phyloP scores from a whole-genome alignment of 1,140 invertebrate genomes.

The Acromyrmex charruanus region DNA sequence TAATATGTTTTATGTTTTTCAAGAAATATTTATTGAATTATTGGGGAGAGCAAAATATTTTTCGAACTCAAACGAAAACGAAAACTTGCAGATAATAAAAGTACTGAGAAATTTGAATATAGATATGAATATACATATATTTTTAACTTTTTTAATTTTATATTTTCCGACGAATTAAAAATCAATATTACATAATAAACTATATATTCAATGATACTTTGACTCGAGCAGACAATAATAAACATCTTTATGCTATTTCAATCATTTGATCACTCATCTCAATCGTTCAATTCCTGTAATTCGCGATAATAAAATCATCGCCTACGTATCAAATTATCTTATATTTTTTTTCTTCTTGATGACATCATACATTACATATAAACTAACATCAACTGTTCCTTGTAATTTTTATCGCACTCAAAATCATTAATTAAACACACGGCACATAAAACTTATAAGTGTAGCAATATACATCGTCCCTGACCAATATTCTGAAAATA shows the following conservation, averaged over 20 bases:
- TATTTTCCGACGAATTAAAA: not conserved
- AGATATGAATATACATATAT: not conserved
- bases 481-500: conserved; percentile 50
- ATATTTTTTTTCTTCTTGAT: not conserved
- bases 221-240: not conserved
- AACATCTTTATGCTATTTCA: not conserved
- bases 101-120: not conserved
- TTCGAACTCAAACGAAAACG: not conserved
- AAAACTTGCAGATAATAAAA: not conserved
- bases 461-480: not conserved
- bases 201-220: not conserved
- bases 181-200: not conserved
- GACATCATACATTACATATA: conserved; percentile 19
- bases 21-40: not conserved
- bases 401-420: not conserved
- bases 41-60: not conserved
- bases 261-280: conserved; percentile 1
- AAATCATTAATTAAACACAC: not conserved
- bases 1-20: not conserved
- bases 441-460: not conserved
- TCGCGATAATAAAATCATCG: conserved; percentile 18
- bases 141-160: not conserved
- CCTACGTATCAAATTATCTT: conserved; percentile 6
- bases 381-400: not conserved
- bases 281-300: not conserved